Base-by-base conservation (phyloP, 2,797 vertebrate species). In the Sebastes itinus region DNA sequence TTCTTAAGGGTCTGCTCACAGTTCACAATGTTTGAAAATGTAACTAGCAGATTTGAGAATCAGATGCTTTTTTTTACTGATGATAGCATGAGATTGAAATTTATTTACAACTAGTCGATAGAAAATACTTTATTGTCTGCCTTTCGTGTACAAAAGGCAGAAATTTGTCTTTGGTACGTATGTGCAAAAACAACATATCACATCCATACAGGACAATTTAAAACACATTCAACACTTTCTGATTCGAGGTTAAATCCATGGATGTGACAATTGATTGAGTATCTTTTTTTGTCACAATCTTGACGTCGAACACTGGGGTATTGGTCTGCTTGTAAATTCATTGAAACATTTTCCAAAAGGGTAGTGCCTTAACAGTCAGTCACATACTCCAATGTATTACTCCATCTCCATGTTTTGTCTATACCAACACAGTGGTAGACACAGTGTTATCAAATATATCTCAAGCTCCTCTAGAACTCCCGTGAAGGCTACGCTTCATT, bases 401-500 rank as follows among this genome's bases (percentile, higher is more conserved):
- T 68, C 30, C 5, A 22, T 69, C 18, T 75, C 38, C 46, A 54
- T 76, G 35, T 38, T 75, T 22, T 58, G 59, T 27, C 25, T 63
- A 55, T 46, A 42, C 33, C 22, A 68, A 58, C 4, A 58, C 22
- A 58, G 10, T 13, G 54, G 22, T 70, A 74, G 30, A 68, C 12
- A 30, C 30, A 22, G 27, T 60, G 11, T 9, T 79, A 46, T 77
- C 33, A 76, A 74, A 77, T 75, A 10, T 46, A 80, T 74, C 60
- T 83, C 14, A 69, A 68, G 38, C 58, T 75, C 46, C 63, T 74
- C 46, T 59, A n/a, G 6, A 86, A 33, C 10, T 38, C 46, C 35
- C 11, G n/a, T 69, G 22, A 84, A 82, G 62, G 75, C 52, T 42
- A 55, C 20, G 27, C 13, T 81, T 82, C 16, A 70, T 77, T 82